Base-by-base conservation (phyloP, 2,113 vertebrate genomes). In the Struthio camelus region DNA sequence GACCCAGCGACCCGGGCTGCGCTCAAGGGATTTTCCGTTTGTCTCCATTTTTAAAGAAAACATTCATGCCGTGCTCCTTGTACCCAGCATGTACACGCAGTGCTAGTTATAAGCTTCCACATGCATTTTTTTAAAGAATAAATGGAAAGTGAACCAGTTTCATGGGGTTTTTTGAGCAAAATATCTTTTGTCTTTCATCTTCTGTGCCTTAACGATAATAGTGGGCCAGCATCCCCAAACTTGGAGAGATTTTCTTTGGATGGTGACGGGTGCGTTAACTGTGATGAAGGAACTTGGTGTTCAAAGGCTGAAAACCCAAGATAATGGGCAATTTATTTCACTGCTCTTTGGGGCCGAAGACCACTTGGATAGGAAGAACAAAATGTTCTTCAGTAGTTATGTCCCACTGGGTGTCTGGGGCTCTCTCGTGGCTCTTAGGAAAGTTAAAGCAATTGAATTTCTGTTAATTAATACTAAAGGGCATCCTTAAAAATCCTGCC, bases 31-130 rank as follows among this genome's bases (percentile, higher is more conserved):
- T n/a, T n/a, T n/a, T n/a, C n/a, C n/a, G n/a, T n/a, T n/a, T n/a
- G n/a, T n/a, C n/a, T n/a, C n/a, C n/a, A n/a, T n/a, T n/a, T n/a
- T n/a, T n/a, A n/a, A 16, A 13, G 56, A 17, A 32, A 36, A 27
- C 38, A 8, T 1, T 19, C 24, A n/a, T 19, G 44, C 3, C 1
- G 32, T 38, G 32, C 13, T 28, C 32, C 10, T 0, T 1, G 46
- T 13, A 18, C 46, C 46, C 65, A 36, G 15, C 20, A 14, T 22
- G 56, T 28, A n/a, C n/a, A 1, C 8, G 40, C 14, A 28, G 40
- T 6, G 10, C 18, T 8, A 8, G 30, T 51, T n/a, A 10, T 18
- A 17, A 34, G 34, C 56, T 46, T 38, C 27, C 1, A 3, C 77
- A 4, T 1, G 9, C 51, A n/a, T 80, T 50, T 61, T 28, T 15